Evolutionary conservation across 1,140 invertebrate genomes (phyloP), one percentile per base, ranked within the genome.

Genomic region (Homalodisca vitripennis): DNA sequence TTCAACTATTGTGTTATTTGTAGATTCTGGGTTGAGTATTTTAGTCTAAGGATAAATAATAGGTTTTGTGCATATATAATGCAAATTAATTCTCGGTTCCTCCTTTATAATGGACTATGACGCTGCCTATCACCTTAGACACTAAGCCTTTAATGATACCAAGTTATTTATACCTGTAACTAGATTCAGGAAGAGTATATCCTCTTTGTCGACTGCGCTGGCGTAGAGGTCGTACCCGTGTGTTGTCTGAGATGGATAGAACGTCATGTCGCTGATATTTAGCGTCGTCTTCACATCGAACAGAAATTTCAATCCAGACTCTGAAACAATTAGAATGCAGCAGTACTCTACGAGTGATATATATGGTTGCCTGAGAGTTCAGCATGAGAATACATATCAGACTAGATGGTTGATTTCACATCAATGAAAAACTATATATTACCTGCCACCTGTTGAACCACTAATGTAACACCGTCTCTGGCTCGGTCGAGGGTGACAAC

Each of bases 261-360:
- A 93, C 10, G 89, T 86, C 41, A 92, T 84, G 74, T 91, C 89
- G 71, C 89, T 91, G 68, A 93, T 87, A 75, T 89, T 88, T 26
- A 91, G 79, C 2, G 88, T 89, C 3, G 91, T 91, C 78, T 89
- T 90, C 22, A 92, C 89, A 75, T 92, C 91, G 79, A 91, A 92
- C 12, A 84, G 80, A 75, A 92, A 91, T 71, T 86, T 83, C 30
- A 92, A 74, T 57, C 88, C 89, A 71, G 79, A 82, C 47, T 85
- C 88, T 89, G 74, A 6, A 81, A 81, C 69, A 68, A 71, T 63
- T 70, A 72, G n/a, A 6, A 64, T 26, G 22, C 48, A 53, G 22
- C 20, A 6, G 6, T 53, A 53, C 34, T 29, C n/a, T n/a, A n/a
- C n/a, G n/a, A n/a, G 34, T 41, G 6, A 41, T 41, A 6, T 6